phyloP scores from a whole-genome alignment of 2,888 invertebrate species.

The Dugesia japonica region DNA sequence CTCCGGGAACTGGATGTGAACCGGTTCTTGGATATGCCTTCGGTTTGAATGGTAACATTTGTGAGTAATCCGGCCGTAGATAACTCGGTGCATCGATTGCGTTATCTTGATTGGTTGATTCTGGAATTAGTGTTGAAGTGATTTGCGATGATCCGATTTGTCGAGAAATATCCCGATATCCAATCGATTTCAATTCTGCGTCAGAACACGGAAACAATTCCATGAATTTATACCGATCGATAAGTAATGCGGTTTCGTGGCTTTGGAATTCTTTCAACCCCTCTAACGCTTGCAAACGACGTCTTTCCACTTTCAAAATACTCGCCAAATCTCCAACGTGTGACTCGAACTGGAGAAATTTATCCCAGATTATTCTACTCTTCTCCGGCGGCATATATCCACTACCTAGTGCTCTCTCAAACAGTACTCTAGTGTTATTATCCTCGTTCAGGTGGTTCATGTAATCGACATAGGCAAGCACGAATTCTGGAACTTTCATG shows the following conservation, averaged over 20 bases:
- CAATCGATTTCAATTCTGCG: slow-evolving; percentile 62
- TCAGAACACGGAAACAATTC: slow-evolving; percentile 80
- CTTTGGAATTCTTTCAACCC: slow-evolving; percentile 76
- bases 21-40: slow-evolving; percentile 52
- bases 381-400: slow-evolving; percentile 74
- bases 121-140: slow-evolving; percentile 45
- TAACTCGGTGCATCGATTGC: slow-evolving; percentile 42
- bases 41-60: slow-evolving; percentile 97
- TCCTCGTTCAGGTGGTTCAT: slow-evolving; percentile 90
- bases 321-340: slow-evolving; percentile 91
- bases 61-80: slow-evolving; percentile 72
- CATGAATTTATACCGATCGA: slow-evolving; percentile 78
- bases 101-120: slow-evolving; percentile 37
- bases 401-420: slow-evolving; percentile 77
- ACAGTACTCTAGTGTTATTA: slow-evolving; percentile 94
- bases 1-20: slow-evolving; percentile 57
- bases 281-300: slow-evolving; percentile 57
- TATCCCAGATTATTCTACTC: slow-evolving; percentile 90
- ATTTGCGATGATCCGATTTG: not conserved
- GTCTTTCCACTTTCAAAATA: slow-evolving; percentile 86
- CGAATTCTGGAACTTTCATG: slow-evolving; percentile 79
- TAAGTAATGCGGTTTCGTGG: slow-evolving; percentile 83
- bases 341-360: slow-evolving; percentile 91
- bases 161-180: slow-evolving; percentile 45
- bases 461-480: slow-evolving; percentile 85